A percentile compares a stretch with the other conserved stretches of the same genome.
Conservation (phyloP, 2,797 vertebrate species). For the Lepidocolaptes lacrymiger region DNA sequence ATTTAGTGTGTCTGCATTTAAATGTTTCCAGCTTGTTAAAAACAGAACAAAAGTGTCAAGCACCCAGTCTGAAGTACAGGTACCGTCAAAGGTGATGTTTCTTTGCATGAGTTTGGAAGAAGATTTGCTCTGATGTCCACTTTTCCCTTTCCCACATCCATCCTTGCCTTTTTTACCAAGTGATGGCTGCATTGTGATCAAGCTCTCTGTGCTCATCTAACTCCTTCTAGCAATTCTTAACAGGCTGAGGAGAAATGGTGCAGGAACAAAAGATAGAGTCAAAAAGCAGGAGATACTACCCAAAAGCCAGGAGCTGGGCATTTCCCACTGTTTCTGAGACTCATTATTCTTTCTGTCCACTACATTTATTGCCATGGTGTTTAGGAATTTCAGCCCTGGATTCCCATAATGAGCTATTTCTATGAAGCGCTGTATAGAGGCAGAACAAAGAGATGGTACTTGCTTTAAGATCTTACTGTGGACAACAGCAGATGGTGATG, state of each 20-base stretch:
- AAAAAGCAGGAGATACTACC: slow-evolving; percentile 18
- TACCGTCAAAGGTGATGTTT: background rate
- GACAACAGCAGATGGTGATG: slow-evolving; percentile 67
- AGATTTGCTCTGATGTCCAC: background rate
- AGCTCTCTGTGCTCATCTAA: background rate
- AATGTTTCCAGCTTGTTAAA: background rate
- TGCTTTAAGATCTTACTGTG: slow-evolving; percentile 51
- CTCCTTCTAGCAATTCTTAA: background rate
- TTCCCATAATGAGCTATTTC: slow-evolving; percentile 67
- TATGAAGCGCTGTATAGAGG: slow-evolving; percentile 57
- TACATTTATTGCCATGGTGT: slow-evolving; percentile 57
- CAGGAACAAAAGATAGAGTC: background rate
- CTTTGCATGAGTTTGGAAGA: background rate
- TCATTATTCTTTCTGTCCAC: slow-evolving; percentile 50
- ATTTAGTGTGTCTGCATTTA: background rate
- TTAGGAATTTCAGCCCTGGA: slow-evolving; percentile 58
- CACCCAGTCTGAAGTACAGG: background rate
- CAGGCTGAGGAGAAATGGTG: background rate
- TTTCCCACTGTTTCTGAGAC: background rate
- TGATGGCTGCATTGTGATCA: background rate
- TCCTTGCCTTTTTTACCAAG: background rate
- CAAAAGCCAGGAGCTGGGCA: background rate
- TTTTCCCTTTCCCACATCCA: background rate
- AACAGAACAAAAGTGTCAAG: background rate
- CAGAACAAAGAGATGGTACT: slow-evolving; percentile 66